Percentiles rank a stretch among this genome's conserved stretches.
Conservation (phyloP, 2,113 vertebrate genomes). For the Egretta garzetta region DNA sequence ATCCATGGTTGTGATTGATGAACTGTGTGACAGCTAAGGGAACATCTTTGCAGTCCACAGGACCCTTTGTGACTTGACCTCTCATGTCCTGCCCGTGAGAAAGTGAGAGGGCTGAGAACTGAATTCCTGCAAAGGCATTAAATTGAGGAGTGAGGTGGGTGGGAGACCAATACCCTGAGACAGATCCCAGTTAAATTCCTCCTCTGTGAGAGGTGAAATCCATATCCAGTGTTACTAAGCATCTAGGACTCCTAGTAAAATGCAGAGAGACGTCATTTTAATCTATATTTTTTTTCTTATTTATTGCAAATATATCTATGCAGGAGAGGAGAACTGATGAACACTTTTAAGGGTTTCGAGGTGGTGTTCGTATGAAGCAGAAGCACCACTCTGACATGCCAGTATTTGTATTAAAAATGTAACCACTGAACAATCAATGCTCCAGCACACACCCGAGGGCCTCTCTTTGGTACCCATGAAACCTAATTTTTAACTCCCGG, state of each 20-base stretch:
- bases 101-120: not conserved
- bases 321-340: not conserved
- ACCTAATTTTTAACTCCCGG: not conserved
- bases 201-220: not conserved
- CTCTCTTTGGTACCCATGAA: not conserved
- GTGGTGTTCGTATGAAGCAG: not conserved
- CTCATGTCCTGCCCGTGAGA: rapidly evolving
- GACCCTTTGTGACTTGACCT: not conserved
- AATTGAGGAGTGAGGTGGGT: not conserved
- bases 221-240: not conserved
- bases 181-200: not conserved
- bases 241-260: not conserved
- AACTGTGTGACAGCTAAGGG: not conserved
- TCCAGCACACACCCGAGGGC: not conserved
- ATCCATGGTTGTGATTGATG: not conserved
- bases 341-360: not conserved
- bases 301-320: not conserved
- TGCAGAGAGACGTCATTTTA: not conserved
- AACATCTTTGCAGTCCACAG: not conserved
- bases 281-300: not conserved
- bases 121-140: not conserved
- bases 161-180: not conserved
- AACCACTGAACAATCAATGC: not conserved
- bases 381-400: not conserved
- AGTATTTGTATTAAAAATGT: not conserved